A percentile compares a stretch with the other conserved stretches of the same genome.
phyloP scores from a whole-genome alignment of 1,140 invertebrate genomes.

The Drosophila malerkotliana region DNA sequence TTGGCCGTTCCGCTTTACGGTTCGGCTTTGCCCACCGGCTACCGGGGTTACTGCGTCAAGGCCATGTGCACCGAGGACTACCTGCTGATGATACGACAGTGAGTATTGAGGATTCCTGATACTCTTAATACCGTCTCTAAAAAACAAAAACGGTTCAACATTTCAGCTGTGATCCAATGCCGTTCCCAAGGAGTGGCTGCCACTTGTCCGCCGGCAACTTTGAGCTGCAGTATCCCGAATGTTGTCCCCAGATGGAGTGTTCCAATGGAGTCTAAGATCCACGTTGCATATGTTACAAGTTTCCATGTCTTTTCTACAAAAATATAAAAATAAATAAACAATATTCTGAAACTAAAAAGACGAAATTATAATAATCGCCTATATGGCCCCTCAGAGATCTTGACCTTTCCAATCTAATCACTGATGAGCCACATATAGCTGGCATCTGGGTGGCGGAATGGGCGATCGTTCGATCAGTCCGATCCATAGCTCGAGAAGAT shows the following conservation, averaged over 20 bases:
- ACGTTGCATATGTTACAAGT: background rate
- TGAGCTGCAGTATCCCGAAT: slow-evolving; percentile 46
- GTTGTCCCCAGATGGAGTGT: slow-evolving; percentile 51
- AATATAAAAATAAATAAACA: background rate
- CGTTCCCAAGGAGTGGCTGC: slow-evolving; percentile 41
- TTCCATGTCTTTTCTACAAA: background rate
- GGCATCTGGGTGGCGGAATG: slow-evolving; percentile 7
- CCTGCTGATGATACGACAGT: slow-evolving; percentile 66
- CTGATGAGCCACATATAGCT: background rate
- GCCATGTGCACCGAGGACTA: slow-evolving; percentile 66
- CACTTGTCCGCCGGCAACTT: slow-evolving; percentile 44
- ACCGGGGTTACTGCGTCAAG: slow-evolving; percentile 41
- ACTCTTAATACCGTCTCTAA: background rate
- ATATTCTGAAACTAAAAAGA: background rate
- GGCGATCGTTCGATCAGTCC: slow-evolving; percentile 6
- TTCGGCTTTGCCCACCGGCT: slow-evolving; percentile 37
- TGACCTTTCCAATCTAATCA: slow-evolving; percentile 36
- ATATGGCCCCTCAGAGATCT: slow-evolving; percentile 1
- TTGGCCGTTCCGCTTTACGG: slow-evolving; percentile 53
- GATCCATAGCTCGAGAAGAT: slow-evolving; percentile 15
- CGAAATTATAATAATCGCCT: background rate
- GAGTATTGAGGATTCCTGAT: slow-evolving; percentile 18
- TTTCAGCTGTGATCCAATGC: slow-evolving; percentile 59
- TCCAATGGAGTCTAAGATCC: background rate
- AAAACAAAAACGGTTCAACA: background rate